Evolutionary conservation across 2,113 vertebrate species (phyloP).

Genomic region (Malurus cyaneus): DNA sequence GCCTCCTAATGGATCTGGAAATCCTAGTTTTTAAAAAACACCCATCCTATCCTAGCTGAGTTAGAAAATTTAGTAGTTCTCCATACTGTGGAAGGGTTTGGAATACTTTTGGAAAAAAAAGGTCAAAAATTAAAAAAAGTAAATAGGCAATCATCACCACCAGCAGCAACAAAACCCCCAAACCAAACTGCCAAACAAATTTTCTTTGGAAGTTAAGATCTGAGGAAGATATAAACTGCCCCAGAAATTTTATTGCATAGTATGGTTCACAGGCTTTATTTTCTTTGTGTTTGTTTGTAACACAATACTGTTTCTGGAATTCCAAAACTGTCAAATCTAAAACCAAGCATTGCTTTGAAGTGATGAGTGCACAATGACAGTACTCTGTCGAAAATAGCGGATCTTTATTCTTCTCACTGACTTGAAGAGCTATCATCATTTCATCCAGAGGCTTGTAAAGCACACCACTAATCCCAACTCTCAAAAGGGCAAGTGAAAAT

Average conservation of each 20-base stretch:
- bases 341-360: neutral
- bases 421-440: neutral
- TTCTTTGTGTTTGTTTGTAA: accelerated
- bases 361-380: neutral
- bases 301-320: neutral
- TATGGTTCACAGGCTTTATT: neutral
- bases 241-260: neutral
- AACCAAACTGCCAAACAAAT: neutral
- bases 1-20: neutral
- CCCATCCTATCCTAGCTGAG: neutral
- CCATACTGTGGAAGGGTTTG: neutral
- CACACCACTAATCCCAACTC: neutral
- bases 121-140: neutral
- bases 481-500: neutral
- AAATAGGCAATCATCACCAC: neutral
- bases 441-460: neutral
- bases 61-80: neutral
- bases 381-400: neutral
- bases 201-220: neutral
- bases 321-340: neutral
- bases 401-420: neutral
- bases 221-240: neutral
- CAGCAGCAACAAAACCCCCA: neutral
- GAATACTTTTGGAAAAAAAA: neutral
- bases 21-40: neutral